Evolutionary conservation across 2,797 vertebrate genomes (phyloP), one percentile per base, ranked within the genome.

Genomic region (Buceros bicornis): DNA sequence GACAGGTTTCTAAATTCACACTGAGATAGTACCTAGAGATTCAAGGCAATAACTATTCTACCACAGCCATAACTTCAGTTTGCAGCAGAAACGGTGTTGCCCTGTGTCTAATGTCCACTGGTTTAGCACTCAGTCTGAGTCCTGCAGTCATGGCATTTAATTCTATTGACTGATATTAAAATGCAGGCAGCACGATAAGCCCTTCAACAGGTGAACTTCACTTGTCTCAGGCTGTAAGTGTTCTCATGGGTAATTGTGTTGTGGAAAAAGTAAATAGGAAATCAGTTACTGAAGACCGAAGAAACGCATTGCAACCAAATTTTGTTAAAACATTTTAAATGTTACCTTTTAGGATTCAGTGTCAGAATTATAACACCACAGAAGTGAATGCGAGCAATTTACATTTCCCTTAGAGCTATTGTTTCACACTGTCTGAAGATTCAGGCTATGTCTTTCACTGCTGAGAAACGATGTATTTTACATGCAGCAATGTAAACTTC

Each of bases 361-460:
- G 94, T 90, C 93, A 94, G 85, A 96, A 92, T 86, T 90, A 24
- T 88, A 92, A 91, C 93, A 95, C 87, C 85, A 95, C 94, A 93
- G 94, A 96, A 96, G 90, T 86, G 87, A 94, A 95, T 19, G 45
- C 18, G 7, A 88, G 72, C 54, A 72, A 95, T 96, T 96, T 95
- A 95, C 96, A 97, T 94, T 97, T 97, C 82, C 89, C 96, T 97
- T 95, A 94, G 93, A 97, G 95, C 96, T 97, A 91, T 96, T 97
- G 93, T 97, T 96, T 95, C 96, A 96, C 94, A 95, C 95, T 76
- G 70, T 93, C 93, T 96, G 87, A 95, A 95, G 87, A 94, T 65
- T 90, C 89, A 93, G 56, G 72, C 89, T 94, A 84, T 86, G 85
- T 93, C 90, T 96, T 96, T 94, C 94, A 73, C 89, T 91, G 73